Evolutionary conservation across 1,140 invertebrate genomes (phyloP).

Genomic region (Drosophila elegans): DNA sequence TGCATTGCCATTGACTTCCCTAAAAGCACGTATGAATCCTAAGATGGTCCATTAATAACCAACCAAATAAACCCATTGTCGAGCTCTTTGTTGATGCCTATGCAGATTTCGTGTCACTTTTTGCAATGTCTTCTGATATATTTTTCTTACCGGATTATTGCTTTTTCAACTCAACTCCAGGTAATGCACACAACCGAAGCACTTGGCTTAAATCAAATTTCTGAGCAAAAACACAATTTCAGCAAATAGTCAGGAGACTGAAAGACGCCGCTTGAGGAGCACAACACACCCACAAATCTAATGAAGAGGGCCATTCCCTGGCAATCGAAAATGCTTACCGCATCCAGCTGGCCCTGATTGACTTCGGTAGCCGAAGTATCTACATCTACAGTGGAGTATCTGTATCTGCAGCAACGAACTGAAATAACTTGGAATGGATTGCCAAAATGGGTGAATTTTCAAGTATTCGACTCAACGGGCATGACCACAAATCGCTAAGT

Average conservation of each 20-base stretch:
- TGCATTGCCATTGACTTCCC: not conserved
- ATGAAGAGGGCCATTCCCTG: constrained; percentile 28
- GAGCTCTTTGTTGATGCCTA: not conserved
- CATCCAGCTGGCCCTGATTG: constrained; percentile 35
- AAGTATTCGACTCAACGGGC: not conserved
- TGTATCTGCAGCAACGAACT: constrained; percentile 13
- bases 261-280: constrained; percentile 2
- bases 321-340: constrained; percentile 27
- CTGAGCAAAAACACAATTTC: constrained; percentile 29
- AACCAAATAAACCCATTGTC: not conserved
- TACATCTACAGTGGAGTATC: constrained; percentile 8
- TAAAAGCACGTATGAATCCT: not conserved
- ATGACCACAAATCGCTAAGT: constrained; percentile 16
- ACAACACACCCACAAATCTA: constrained; percentile 26
- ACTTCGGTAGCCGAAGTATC: constrained; percentile 7
- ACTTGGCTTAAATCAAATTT: constrained; percentile 44
- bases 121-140: not conserved
- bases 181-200: not conserved
- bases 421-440: constrained; percentile 15
- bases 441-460: not conserved
- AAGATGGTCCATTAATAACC: not conserved
- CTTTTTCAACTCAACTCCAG: constrained; percentile 13
- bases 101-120: not conserved
- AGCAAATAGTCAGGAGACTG: constrained; percentile 30
- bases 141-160: constrained; percentile 23